Evolutionary conservation across 2,888 invertebrate species (phyloP).

Genomic region (Strigamia maritima): DNA sequence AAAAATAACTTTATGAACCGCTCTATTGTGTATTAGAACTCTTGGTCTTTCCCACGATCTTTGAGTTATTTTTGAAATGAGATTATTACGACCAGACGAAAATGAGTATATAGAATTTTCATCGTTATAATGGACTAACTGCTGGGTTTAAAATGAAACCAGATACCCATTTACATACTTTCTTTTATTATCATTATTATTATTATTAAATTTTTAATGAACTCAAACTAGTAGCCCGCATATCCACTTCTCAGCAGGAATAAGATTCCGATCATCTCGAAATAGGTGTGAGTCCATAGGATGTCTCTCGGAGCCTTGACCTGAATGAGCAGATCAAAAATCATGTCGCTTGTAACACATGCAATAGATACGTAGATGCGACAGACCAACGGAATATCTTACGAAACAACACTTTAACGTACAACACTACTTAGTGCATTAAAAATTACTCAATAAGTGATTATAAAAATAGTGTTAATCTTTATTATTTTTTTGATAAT

Average conservation of each 20-base stretch:
- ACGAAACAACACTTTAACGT: neutral
- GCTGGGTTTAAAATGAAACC: slow-evolving; percentile 6
- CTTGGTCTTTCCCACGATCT: slow-evolving; percentile 1
- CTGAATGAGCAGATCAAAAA: slow-evolving; percentile 24
- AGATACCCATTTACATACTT: neutral
- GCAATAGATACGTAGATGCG: neutral
- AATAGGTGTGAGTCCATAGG: slow-evolving; percentile 29
- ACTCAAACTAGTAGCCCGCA: slow-evolving; percentile 28
- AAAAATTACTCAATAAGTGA: too few relatives aligned
- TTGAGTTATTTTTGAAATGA: neutral
- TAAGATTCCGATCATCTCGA: slow-evolving; percentile 25
- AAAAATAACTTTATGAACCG: too few relatives aligned
- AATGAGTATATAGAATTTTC: neutral
- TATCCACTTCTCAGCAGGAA: slow-evolving; percentile 32
- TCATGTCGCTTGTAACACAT: neutral
- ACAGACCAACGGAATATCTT: neutral
- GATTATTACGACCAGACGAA: neutral
- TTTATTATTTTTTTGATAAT: too few relatives aligned
- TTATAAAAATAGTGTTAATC: too few relatives aligned
- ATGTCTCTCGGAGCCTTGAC: slow-evolving; percentile 22
- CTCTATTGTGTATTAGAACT: neutral
- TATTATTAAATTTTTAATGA: slow-evolving; percentile 22
- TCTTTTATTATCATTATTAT: neutral
- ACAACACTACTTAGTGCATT: too few relatives aligned
- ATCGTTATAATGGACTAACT: slow-evolving; percentile 9